Evolutionary conservation across 2,113 vertebrate species (phyloP), one percentile per base, ranked within the genome.

Genomic region (Zosterops japonicus): DNA sequence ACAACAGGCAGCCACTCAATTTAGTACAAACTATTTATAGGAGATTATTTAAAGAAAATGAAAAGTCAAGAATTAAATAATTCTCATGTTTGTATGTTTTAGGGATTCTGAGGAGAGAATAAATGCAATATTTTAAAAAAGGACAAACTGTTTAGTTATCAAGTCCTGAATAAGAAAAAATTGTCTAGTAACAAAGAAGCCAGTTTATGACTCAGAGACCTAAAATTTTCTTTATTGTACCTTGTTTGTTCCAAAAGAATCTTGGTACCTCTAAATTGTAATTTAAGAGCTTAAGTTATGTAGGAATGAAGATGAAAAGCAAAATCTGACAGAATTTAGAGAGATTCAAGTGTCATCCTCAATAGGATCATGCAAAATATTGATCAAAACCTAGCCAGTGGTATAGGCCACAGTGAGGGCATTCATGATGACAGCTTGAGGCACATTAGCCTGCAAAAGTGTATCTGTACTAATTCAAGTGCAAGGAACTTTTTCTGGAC

Each of bases 401-500:
- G 41, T 74, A 44, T 21, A 74, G 17, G 17, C 11, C 12, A 24
- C 11, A 35, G 12, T n/a, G 59, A 47, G 13, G 53, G 1, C 22
- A 36, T 19, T 64, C 20, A 8, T 16, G n/a, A 35, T 69, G 71
- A 57, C 19, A 84, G 50, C 11, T 64, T 77, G 35, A 86, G 21
- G 8, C 29, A 71, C 1, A 2, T 59, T 83, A 64, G 31, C 10
- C 8, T 63, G 63, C n/a, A 64, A 70, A 65, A 87, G 15, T 52
- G 17, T 29, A 31, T 52, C 22, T 13, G 2, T 14, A 13, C 8
- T 33, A 76, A 68, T 72, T 63, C 4, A 83, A 70, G 36, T 67
- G 11, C 24, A 63, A 76, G 23, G 31, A 12, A n/a, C 3, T 12
- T 4, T 35, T 90, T 22, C 42, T 70, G 0, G 0, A 3, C n/a